These are phyloP conservation scores for Cephus pulcher DNA, from an alignment of 2,888 invertebrate genomes.

Conservation along the genomic window DNA sequence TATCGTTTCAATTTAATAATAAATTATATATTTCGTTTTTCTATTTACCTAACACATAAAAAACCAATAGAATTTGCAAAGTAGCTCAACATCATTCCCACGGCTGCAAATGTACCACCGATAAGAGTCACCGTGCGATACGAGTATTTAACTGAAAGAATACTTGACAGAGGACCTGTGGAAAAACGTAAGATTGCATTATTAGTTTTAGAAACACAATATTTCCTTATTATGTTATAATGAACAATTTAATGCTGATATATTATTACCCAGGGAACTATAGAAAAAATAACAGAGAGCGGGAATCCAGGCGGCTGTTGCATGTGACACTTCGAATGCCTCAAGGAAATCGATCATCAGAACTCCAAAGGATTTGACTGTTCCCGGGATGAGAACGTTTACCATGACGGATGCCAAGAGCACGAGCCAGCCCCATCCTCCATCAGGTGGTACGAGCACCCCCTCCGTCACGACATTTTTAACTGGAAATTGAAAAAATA, in stretches of 20 bases:
- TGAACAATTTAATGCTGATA: constrained; percentile 11
- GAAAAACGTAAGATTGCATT: constrained; percentile 44
- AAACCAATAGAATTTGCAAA: constrained; percentile 84
- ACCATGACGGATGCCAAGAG: constrained; percentile 79
- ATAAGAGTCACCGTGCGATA: constrained; percentile 85
- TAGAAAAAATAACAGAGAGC: constrained; percentile 89
- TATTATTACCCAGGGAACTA: constrained; percentile 82
- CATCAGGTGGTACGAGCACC: constrained; percentile 85
- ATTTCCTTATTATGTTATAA: neutral
- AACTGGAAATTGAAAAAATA: constrained; percentile 28
- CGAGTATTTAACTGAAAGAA: constrained; percentile 85
- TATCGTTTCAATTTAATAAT: neutral
- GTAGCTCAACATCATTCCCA: constrained; percentile 86
- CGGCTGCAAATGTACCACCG: constrained; percentile 84
- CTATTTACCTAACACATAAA: constrained; percentile 79
- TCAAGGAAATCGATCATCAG: constrained; percentile 85
- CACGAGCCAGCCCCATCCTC: constrained; percentile 88
- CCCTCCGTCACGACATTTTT: constrained; percentile 67
- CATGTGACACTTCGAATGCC: constrained; percentile 79
- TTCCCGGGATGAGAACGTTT: constrained; percentile 87
- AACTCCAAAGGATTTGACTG: constrained; percentile 89
- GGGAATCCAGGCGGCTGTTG: constrained; percentile 86
- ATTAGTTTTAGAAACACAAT: constrained; percentile 5
- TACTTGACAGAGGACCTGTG: constrained; percentile 86
- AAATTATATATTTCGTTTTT: neutral